Evolutionary conservation across 30 jellyfish, hydroid and myxozoan genomes (phyloP), one percentile per base, ranked within the genome.

Genomic region (Catostylus mosaicus): DNA sequence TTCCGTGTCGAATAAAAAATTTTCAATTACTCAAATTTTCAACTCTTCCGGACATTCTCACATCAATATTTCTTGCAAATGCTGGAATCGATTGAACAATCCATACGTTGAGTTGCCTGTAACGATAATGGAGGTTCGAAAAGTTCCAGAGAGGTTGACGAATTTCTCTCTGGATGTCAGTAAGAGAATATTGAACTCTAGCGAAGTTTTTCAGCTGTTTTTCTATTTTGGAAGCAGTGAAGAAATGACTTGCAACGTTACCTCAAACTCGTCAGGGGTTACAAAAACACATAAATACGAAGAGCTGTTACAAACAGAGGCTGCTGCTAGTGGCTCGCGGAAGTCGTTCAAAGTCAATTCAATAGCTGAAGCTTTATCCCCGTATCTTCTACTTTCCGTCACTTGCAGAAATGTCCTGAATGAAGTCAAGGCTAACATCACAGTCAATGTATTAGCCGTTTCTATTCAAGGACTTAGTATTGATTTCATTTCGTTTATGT

Each of bases 51-150:
- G 82, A 9, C 74, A 79, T 32, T 79, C 89, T 24, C 9, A 29
- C 36, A 46, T 79, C 22, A 14, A 36, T 52, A 36, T 79, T n/a
- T 38, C 56, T 11, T 70, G 63, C 35, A 79, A 29, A 79, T 79
- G 89, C 80, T 61, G 89, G 89, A 79, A 79, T 27, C 89, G 89
- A 18, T 31, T 79, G 73, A 57, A 57, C 38, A 52, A 61, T 9
- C 75, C 89, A 0, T 73, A 62, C 47, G 89, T 79, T 45, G 23
- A 12, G 11, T 16, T 50, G 20, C 34, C 33, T 6, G 10, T 70
- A 10, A 23, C 82, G 20, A 26, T 32, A n/a, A 12, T 79, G 23
- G 75, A 79, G 18, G 79, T 79, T 30, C 78, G 56, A 26, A 24
- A 47, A 33, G 36, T 64, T 26, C 89, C 89, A 20, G 82, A 79